These are phyloP conservation scores for Tetragonula clypearis DNA, from an alignment of 1,140 invertebrate species.

Conservation along the genomic window DNA sequence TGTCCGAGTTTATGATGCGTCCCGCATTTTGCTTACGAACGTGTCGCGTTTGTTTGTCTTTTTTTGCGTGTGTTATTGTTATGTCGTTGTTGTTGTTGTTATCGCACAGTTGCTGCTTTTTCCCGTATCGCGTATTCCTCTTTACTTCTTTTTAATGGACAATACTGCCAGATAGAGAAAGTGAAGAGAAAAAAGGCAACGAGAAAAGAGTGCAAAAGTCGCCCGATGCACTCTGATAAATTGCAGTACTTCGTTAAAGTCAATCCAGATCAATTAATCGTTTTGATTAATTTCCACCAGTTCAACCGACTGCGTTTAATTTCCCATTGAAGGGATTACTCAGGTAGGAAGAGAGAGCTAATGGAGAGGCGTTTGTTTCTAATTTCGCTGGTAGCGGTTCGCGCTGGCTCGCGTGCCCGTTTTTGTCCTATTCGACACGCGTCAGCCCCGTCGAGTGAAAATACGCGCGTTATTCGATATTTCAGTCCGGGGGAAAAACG, in stretches of 20 bases:
- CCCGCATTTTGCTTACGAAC: not conserved
- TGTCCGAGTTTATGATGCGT: constrained; percentile 17
- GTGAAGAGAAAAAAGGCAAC: too few relatives aligned
- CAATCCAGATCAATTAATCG: constrained; percentile 6
- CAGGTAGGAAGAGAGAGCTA: not conserved
- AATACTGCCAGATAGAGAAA: not conserved
- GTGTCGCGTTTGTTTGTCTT: not conserved
- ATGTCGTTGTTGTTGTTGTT: not conserved
- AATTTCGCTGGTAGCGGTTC: not conserved
- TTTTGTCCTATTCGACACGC: not conserved
- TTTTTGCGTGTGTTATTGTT: not conserved
- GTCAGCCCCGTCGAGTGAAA: not conserved
- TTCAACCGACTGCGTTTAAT: not conserved
- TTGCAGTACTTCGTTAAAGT: not conserved
- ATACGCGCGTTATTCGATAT: not conserved
- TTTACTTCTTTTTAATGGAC: too few relatives aligned
- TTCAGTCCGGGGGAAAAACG: not conserved
- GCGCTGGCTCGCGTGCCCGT: not conserved
- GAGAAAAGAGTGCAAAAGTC: too few relatives aligned
- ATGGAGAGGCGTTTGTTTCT: not conserved
- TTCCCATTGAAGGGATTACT: not conserved
- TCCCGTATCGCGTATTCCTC: too few relatives aligned
- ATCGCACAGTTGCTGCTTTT: not conserved
- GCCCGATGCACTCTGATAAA: not conserved
- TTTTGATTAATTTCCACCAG: constrained; percentile 2